phyloP scores from a whole-genome alignment of 2,797 vertebrate species.

The Hydrophis major region DNA sequence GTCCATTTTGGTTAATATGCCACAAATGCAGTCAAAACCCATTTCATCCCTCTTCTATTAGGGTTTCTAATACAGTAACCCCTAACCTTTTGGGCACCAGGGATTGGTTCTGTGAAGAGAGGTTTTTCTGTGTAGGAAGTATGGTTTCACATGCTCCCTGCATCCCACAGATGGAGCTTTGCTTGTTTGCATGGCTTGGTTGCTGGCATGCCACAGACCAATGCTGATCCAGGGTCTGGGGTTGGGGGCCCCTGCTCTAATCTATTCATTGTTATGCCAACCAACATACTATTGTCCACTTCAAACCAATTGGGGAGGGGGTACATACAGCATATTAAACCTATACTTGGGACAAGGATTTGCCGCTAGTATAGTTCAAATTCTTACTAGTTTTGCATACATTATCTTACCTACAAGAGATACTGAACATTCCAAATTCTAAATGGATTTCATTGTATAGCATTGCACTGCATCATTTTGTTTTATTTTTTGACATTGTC shows the following conservation, averaged over 20 bases:
- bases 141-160: not conserved
- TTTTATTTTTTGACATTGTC: not conserved
- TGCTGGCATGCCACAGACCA: not conserved
- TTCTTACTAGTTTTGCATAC: not conserved
- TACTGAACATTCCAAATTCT: not conserved
- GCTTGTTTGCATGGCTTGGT: not conserved
- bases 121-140: no score
- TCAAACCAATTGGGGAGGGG: not conserved
- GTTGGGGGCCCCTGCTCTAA: not conserved
- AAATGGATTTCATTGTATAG: not conserved
- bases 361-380: not conserved
- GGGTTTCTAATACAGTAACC: not conserved
- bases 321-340: not conserved
- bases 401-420: not conserved
- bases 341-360: not conserved
- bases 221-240: not conserved
- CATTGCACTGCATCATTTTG: not conserved
- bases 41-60: not conserved
- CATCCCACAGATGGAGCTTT: not conserved
- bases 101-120: no score
- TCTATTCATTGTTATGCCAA: not conserved
- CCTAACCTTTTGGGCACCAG: no score
- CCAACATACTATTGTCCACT: not conserved
- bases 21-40: not conserved
- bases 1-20: not conserved